Conservation (phyloP, 37 sponge, comb jelly and placozoan species). For the Chondrosia reniformis region DNA sequence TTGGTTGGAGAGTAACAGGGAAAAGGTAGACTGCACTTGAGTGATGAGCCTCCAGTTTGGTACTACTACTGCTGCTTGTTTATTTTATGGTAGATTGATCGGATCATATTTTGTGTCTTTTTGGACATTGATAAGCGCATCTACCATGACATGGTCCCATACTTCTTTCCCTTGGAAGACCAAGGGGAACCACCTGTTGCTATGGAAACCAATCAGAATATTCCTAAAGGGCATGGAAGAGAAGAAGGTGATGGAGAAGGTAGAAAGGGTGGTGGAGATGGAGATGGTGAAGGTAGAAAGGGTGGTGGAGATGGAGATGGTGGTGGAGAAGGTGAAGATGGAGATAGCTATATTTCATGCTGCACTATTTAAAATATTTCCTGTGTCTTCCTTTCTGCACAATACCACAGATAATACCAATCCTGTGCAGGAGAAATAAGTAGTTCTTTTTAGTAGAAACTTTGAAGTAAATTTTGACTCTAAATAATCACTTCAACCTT, state of each 20-base stretch:
- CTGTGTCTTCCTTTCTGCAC: no score
- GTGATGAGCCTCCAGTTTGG: no score
- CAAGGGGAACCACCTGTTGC: not conserved
- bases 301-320: not conserved
- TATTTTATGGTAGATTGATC: constrained; percentile 57
- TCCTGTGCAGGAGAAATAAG: no score
- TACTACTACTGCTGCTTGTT: not conserved
- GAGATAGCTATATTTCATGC: no score
- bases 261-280: not conserved
- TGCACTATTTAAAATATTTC: no score
- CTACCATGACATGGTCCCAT: constrained; percentile 49
- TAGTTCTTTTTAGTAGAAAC: no score
- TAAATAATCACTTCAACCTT: no score
- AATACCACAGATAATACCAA: no score
- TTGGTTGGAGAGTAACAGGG: constrained; percentile 63
- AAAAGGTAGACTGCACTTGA: constrained; percentile 31
- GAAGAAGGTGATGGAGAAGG: constrained; percentile 4
- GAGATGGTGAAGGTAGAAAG: no score
- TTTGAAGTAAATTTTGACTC: no score
- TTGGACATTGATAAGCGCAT: constrained; percentile 59
- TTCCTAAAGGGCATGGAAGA: not conserved
- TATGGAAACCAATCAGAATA: not conserved
- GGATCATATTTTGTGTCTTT: constrained; percentile 89
- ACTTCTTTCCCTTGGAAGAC: constrained; percentile 56
- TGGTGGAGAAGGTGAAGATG: not conserved